Base-by-base conservation (phyloP, 1,140 invertebrate species). In the Cheumatopsyche charites region DNA sequence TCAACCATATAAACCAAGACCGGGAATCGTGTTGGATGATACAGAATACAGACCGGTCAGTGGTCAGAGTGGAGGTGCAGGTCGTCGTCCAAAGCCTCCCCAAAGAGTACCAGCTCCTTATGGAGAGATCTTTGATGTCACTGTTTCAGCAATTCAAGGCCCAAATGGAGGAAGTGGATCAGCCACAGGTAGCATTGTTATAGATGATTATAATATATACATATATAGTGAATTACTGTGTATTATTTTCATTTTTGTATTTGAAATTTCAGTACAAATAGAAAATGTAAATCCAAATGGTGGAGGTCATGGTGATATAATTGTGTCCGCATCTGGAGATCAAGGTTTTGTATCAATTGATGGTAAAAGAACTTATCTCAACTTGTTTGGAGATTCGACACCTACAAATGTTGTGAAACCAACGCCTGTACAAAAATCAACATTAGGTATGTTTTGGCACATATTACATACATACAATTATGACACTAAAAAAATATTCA, bases 301-400 rank as follows among this genome's bases (percentile, higher is more conserved):
- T 71, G 84, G 85, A 0, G 79, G 80, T 5, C 78, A 80, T 23
- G 86, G 85, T n/a, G 91, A 91, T 77, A 91, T 94, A 23, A 90
- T 94, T 19, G 92, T 92, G 1, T 90, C 90, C 0, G 87, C 91
- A 7, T 87, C 91, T 21, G 90, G 91, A 43, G 89, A 90, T 66
- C 90, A 95, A 77, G 91, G 93, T 65, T 95, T 94, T 80, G 94
- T 96, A 3, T 95, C 93, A n/a, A 96, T 96, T 70, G 94, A 96
- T 78, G 94, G 94, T 25, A 93, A 94, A 81, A 85, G 92, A 76
- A 95, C 93, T 1, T 95, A 95, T 81, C 86, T 96, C 71, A 94
- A 94, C 83, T 81, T 95, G 2, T 93, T 94, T 79, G 89, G 90
- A 70, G 88, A 79, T 76, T 72, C 75, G 75, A 80, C 82, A 84